phyloP scores from a whole-genome alignment of 2,797 vertebrate species.

The Sarcophilus harrisii region DNA sequence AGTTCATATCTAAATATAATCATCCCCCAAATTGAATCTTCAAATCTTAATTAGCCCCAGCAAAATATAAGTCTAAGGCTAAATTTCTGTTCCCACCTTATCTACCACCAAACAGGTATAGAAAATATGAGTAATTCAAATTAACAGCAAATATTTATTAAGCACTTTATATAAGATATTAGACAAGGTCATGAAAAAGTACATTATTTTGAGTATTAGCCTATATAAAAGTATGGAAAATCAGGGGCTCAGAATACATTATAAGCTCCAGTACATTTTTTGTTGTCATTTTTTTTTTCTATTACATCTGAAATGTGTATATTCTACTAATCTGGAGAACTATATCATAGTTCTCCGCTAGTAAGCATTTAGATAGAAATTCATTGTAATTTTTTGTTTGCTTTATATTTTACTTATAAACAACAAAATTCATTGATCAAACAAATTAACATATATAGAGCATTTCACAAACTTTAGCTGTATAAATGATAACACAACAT shows the following conservation, averaged over 20 bases:
- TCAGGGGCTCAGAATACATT: not conserved
- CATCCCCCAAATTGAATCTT: not conserved
- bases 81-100: not conserved
- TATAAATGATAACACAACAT: not conserved
- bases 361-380: not conserved
- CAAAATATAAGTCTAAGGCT: not conserved
- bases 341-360: not conserved
- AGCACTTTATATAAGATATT: not conserved
- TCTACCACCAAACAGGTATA: not conserved
- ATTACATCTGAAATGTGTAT: accelerated
- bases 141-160: not conserved
- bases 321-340: not conserved
- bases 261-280: not conserved
- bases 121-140: not conserved
- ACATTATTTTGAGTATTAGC: not conserved
- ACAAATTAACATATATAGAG: not conserved
- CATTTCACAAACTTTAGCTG: not conserved
- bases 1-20: not conserved
- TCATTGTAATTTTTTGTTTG: not conserved
- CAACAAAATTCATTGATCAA: constrained; percentile 8
- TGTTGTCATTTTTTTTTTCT: not conserved
- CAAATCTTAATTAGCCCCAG: not conserved
- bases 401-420: not conserved
- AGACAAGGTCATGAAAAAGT: not conserved
- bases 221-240: not conserved